phyloP scores from a whole-genome alignment of 1,140 invertebrate species.

The Batillaria attramentaria region DNA sequence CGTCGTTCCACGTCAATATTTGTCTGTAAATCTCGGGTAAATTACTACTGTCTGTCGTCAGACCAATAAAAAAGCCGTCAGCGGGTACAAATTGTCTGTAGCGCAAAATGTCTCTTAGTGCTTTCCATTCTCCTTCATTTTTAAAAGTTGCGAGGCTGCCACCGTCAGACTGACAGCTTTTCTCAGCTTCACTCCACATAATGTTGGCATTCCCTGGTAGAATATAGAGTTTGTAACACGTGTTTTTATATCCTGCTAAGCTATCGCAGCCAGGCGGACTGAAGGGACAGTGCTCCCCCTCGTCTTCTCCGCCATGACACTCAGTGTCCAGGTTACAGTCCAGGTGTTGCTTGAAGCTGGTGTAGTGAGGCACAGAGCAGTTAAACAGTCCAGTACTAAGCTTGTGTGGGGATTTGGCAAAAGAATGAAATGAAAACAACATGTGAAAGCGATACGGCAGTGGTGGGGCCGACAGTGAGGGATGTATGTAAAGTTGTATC shows the following conservation, averaged over 20 bases:
- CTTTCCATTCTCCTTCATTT: neutral
- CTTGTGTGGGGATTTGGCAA: neutral
- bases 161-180: neutral
- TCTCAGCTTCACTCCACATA: neutral
- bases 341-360: neutral
- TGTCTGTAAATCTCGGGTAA: neutral
- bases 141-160: neutral
- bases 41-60: neutral
- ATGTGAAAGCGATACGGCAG: neutral
- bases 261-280: neutral
- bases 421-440: neutral
- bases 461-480: neutral
- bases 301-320: neutral
- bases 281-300: neutral
- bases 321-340: neutral
- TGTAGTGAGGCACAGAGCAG: neutral
- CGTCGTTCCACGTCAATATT: neutral
- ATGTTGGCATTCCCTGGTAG: neutral
- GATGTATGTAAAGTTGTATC: neutral
- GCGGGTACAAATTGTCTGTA: slow-evolving; percentile 3
- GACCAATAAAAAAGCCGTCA: neutral
- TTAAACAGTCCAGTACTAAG: neutral
- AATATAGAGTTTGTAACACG: neutral
- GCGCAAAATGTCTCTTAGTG: neutral
- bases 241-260: neutral